phyloP scores from a whole-genome alignment of 2,888 invertebrate genomes.

The Lymantria monacha region DNA sequence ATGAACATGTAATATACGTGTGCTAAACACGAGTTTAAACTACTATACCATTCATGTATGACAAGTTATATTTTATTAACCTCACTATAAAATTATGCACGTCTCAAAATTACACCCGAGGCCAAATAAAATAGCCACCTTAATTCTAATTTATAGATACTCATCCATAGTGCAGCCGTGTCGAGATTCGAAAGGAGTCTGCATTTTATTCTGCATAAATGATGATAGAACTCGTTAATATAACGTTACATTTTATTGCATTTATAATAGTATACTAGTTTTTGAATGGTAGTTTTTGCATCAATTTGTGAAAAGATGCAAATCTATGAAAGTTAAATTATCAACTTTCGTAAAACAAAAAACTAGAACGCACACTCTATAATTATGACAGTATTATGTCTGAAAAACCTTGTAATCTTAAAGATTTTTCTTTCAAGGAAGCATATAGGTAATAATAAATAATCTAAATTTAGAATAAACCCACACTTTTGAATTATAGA shows the following conservation, averaged over 20 bases:
- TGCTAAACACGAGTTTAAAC: too few relatives aligned
- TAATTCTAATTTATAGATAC: slow-evolving; percentile 6
- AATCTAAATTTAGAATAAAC: too few relatives aligned
- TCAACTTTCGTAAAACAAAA: background rate
- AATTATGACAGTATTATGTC: background rate
- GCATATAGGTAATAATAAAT: too few relatives aligned
- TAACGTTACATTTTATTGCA: slow-evolving; percentile 5
- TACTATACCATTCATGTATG: too few relatives aligned
- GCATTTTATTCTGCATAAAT: slow-evolving; percentile 4
- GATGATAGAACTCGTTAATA: slow-evolving; percentile 6
- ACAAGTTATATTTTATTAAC: background rate
- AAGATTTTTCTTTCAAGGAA: too few relatives aligned
- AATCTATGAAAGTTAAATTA: slow-evolving; percentile 2
- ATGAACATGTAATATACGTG: too few relatives aligned
- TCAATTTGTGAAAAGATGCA: background rate
- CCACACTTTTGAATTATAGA: too few relatives aligned
- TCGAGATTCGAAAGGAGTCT: slow-evolving; percentile 8
- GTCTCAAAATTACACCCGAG: background rate
- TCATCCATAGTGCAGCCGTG: slow-evolving; percentile 9
- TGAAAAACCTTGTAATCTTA: too few relatives aligned
- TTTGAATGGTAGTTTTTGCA: background rate
- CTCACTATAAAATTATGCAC: background rate
- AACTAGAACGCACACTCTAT: background rate
- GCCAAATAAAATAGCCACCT: slow-evolving; percentile 8
- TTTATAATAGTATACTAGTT: slow-evolving; percentile 8